A percentile compares a stretch with the other conserved stretches of the same genome.
phyloP scores from a whole-genome alignment of 2,797 vertebrate species.

The Sitta carolinensis region DNA sequence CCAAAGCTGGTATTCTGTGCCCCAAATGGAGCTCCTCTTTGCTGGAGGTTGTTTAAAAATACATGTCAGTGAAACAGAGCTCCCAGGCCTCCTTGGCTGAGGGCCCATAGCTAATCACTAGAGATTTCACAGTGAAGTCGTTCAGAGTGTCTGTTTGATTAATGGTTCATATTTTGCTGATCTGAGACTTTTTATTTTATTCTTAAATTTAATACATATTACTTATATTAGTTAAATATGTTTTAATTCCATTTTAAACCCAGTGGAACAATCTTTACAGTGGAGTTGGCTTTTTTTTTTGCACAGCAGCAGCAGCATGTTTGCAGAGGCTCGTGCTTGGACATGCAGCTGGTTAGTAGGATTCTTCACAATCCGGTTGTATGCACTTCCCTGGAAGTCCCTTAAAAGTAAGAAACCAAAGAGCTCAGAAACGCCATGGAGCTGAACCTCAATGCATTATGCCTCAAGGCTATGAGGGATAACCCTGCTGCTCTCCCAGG shows the following conservation, averaged over 20 bases:
- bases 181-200: conserved; percentile 19
- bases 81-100: not conserved
- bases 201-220: conserved; percentile 22
- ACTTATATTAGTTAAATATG: not conserved
- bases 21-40: not conserved
- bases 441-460: not conserved
- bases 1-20: not conserved
- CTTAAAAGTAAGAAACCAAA: not conserved
- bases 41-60: conserved; percentile 51
- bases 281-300: not conserved
- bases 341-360: not conserved
- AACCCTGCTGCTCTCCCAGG: not conserved
- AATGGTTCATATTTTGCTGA: conserved; percentile 20
- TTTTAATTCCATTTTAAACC: conserved; percentile 24
- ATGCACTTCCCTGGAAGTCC: not conserved
- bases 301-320: not conserved
- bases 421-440: not conserved
- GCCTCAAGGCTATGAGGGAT: not conserved
- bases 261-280: not conserved
- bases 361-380: not conserved
- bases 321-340: not conserved
- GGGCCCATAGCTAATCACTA: conserved; percentile 18
- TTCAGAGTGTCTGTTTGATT: conserved; percentile 5
- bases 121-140: conserved; percentile 2
- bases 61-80: conserved; percentile 38